phyloP scores from a whole-genome alignment of 2,888 invertebrate species.

The Thymelicus acteon region DNA sequence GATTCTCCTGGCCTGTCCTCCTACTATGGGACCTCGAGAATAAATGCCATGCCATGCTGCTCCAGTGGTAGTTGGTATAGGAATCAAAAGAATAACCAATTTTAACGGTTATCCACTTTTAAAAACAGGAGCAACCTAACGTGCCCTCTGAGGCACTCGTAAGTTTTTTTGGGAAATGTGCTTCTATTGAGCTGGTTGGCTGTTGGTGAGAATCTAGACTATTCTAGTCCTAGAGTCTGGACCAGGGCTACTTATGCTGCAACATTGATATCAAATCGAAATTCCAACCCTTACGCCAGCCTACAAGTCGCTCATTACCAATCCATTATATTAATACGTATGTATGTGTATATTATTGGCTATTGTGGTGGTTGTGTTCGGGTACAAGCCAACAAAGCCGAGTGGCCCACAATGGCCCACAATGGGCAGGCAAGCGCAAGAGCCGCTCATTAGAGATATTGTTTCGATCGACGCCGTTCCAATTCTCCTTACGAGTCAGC shows the following conservation, averaged over 20 bases:
- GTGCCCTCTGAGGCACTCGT: too few relatives aligned
- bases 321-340: conserved; percentile 1
- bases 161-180: background rate
- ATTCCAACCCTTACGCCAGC: conserved; percentile 4
- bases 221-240: background rate
- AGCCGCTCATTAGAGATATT: conserved; percentile 37
- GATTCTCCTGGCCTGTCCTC: too few relatives aligned
- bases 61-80: too few relatives aligned
- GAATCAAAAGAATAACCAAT: too few relatives aligned
- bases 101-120: too few relatives aligned
- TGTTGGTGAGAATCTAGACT: too few relatives aligned
- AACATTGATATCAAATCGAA: background rate
- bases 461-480: conserved; percentile 31
- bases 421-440: conserved; percentile 40
- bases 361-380: conserved; percentile 8
- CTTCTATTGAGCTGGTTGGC: background rate
- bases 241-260: background rate
- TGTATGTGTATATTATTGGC: conserved; percentile 1
- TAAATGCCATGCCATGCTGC: too few relatives aligned
- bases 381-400: conserved; percentile 17
- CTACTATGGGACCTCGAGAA: too few relatives aligned
- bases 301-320: conserved; percentile 2
- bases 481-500: conserved; percentile 30
- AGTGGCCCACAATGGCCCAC: conserved; percentile 29
- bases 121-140: too few relatives aligned